A percentile compares a stretch with the other conserved stretches of the same genome.
Evolutionary conservation across 2,797 vertebrate species (phyloP).

Genomic region (Acipenser ruthenus): DNA sequence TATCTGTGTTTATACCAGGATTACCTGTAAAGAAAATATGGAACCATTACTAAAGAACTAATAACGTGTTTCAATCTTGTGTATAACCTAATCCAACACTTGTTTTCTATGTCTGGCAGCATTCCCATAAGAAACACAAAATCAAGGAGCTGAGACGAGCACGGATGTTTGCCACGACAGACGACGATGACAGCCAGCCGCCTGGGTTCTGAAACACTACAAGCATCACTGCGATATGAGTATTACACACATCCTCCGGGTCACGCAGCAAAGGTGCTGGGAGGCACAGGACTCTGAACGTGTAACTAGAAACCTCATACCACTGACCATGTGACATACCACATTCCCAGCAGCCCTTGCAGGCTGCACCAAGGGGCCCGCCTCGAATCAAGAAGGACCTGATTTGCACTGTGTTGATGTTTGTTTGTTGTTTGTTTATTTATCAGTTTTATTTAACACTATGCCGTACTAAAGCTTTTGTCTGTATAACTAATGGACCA

Average conservation of each 20-base stretch:
- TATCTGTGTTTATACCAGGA: too few relatives aligned
- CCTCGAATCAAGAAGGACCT: slow-evolving; percentile 29
- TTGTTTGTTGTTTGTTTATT: slow-evolving; percentile 21
- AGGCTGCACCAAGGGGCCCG: slow-evolving; percentile 23
- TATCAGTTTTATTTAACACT: neutral
- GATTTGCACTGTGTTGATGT: slow-evolving; percentile 38
- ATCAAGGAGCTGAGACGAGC: slow-evolving; percentile 44
- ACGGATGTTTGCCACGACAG: slow-evolving; percentile 31
- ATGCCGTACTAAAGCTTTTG: slow-evolving; percentile 33
- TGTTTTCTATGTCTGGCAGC: slow-evolving; percentile 38
- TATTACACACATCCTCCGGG: neutral
- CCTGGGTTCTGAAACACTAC: slow-evolving; percentile 33
- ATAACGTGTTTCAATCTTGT: neutral
- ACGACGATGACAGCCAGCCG: slow-evolving; percentile 28
- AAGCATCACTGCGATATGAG: neutral
- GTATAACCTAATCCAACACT: neutral
- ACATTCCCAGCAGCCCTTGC: slow-evolving; percentile 23
- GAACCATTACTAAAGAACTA: neutral
- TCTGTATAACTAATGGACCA: slow-evolving; percentile 23
- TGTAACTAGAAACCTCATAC: neutral
- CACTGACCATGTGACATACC: neutral
- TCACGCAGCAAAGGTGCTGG: neutral
- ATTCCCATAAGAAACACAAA: slow-evolving; percentile 58
- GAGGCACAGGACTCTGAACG: neutral
- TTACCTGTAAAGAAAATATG: neutral